phyloP scores from a whole-genome alignment of 2,797 vertebrate species.

The Arnoldichthys spilopterus region DNA sequence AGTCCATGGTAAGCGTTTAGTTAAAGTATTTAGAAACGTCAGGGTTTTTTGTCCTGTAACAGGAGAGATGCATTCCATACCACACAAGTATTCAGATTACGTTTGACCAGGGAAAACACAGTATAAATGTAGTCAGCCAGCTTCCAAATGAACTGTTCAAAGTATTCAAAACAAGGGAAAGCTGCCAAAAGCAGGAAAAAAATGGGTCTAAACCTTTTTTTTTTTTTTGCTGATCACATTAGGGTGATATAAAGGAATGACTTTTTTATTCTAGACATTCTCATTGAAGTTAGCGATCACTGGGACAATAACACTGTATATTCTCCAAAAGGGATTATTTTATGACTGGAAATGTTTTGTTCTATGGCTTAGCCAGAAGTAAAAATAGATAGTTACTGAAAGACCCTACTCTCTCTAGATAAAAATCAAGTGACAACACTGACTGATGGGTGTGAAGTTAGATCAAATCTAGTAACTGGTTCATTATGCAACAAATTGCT shows the following conservation, averaged over 20 bases:
- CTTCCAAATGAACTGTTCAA: not conserved
- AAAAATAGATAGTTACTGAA: conserved; percentile 11
- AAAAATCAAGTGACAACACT: not conserved
- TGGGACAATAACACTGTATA: not conserved
- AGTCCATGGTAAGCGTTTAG: not conserved
- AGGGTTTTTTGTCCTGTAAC: conserved; percentile 9
- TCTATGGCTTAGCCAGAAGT: conserved; percentile 25
- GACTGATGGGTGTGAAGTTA: conserved; percentile 16
- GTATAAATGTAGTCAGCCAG: conserved; percentile 6
- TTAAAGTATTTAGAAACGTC: not conserved
- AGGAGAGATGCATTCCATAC: conserved; percentile 7
- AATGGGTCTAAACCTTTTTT: not conserved
- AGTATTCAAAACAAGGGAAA: conserved; percentile 8
- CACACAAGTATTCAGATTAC: conserved; percentile 37
- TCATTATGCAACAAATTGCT: not conserved
- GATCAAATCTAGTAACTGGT: not conserved
- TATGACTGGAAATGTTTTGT: conserved; percentile 6
- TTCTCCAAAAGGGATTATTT: conserved; percentile 26
- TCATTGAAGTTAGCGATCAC: conserved; percentile 12
- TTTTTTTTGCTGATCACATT: not conserved
- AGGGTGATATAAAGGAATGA: not conserved
- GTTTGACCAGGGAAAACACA: conserved; percentile 3
- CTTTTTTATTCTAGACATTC: not conserved
- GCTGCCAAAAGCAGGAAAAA: not conserved
- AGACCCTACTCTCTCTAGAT: not conserved